These are phyloP conservation scores for Corythornis cristatus DNA, from an alignment of 2,113 vertebrate genomes.

Conservation along the genomic window DNA sequence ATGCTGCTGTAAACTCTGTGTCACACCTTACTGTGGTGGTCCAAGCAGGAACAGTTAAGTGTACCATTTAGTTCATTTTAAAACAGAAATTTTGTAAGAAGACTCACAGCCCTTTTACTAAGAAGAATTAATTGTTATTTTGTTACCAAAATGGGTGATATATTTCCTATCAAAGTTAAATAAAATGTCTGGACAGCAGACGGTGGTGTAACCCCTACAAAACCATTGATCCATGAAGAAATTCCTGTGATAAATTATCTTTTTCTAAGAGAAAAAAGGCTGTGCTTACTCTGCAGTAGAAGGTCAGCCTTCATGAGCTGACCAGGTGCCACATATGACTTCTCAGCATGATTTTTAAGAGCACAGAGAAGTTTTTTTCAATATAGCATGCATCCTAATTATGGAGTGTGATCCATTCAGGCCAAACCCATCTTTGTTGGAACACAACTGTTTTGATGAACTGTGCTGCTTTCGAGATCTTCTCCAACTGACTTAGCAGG, in stretches of 20 bases:
- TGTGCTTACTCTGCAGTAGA: background rate
- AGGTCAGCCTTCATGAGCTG: background rate
- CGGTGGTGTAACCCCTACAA: background rate
- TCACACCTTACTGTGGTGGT: background rate
- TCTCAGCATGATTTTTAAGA: background rate
- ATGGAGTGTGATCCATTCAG: background rate
- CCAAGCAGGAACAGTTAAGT: background rate
- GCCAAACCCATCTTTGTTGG: background rate
- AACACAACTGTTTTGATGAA: background rate
- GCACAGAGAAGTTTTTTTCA: background rate
- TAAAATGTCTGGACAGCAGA: background rate
- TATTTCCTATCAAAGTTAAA: background rate
- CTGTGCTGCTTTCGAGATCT: background rate
- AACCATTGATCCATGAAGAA: background rate
- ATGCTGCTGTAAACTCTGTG: background rate
- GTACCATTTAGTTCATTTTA: background rate
- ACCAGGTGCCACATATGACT: background rate
- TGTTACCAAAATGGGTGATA: background rate
- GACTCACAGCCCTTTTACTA: background rate
- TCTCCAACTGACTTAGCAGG: background rate
- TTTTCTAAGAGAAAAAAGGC: background rate
- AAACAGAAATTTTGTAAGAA: background rate
- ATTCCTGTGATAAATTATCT: background rate
- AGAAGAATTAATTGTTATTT: background rate
- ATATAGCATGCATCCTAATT: background rate